Percentiles rank a stretch among this genome's conserved stretches.
These are phyloP conservation scores for Peromyscus leucopus DNA, from an alignment of 2,113 vertebrate species.

Conservation along the genomic window DNA sequence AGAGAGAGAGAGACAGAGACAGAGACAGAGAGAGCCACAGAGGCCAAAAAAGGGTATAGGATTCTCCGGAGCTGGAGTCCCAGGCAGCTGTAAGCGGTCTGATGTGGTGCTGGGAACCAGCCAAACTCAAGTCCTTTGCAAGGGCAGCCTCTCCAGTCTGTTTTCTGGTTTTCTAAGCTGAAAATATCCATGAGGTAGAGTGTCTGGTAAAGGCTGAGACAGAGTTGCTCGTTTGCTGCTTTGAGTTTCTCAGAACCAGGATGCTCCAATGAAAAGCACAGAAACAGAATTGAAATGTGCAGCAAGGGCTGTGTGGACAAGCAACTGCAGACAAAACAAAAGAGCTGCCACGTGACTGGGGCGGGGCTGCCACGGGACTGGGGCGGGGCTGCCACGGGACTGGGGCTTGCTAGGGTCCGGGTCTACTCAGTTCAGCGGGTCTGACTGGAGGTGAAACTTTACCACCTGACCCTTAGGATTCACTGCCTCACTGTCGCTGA, in stretches of 20 bases:
- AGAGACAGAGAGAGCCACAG: no score
- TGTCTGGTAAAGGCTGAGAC: not conserved
- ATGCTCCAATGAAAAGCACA: not conserved
- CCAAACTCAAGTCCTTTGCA: not conserved
- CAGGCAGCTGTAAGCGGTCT: not conserved
- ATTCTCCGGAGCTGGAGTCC: not conserved
- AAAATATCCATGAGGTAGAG: not conserved
- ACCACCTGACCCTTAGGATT: not conserved
- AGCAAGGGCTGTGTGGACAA: not conserved
- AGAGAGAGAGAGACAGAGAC: no score
- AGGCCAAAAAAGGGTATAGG: not conserved
- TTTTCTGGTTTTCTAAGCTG: not conserved
- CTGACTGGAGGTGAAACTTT: not conserved
- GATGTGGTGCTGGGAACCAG: not conserved
- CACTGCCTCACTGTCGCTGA: not conserved
- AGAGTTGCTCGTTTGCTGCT: not conserved
- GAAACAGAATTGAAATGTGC: not conserved
- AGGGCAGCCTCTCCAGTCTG: not conserved
- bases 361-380: no score
- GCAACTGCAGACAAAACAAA: not conserved
- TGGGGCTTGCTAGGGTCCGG: no score
- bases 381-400: no score
- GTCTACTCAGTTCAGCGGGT: not conserved
- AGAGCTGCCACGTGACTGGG: no score
- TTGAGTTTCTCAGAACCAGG: not conserved